phyloP scores from a whole-genome alignment of 2,888 invertebrate genomes.

The Sminthurides aquaticus region DNA sequence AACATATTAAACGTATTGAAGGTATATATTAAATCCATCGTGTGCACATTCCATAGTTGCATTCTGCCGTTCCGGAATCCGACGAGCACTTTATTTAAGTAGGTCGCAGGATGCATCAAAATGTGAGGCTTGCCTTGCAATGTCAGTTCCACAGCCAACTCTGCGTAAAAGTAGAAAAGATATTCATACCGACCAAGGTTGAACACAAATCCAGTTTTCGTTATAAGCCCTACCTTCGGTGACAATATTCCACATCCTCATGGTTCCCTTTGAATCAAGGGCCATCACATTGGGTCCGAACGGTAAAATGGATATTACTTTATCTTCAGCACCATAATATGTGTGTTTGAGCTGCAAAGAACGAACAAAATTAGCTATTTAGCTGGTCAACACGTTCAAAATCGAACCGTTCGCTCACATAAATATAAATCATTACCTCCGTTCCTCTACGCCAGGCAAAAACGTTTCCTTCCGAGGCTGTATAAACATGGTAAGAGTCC shows the following conservation, averaged over 20 bases:
- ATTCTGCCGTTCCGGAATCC: constrained; percentile 76
- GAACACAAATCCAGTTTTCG: background rate
- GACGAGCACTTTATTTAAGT: constrained; percentile 84
- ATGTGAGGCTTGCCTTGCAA: constrained; percentile 65
- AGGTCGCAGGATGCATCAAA: constrained; percentile 86
- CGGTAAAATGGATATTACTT: constrained; percentile 70
- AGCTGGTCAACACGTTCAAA: constrained; percentile 17
- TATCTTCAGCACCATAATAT: constrained; percentile 65
- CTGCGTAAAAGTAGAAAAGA: constrained; percentile 38
- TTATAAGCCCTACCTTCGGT: constrained; percentile 56
- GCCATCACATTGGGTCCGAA: constrained; percentile 81
- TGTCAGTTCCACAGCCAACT: constrained; percentile 45
- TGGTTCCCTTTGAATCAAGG: constrained; percentile 65
- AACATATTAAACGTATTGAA: constrained; percentile 66
- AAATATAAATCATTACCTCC: too few relatives aligned
- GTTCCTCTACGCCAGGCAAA: constrained; percentile 83
- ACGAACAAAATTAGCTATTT: constrained; percentile 9
- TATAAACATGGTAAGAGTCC: constrained; percentile 69
- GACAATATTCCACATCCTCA: constrained; percentile 80
- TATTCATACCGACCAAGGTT: background rate
- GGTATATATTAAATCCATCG: constrained; percentile 64
- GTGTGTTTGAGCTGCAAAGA: constrained; percentile 60
- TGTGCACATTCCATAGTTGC: constrained; percentile 84
- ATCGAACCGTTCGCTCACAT: constrained; percentile 1
- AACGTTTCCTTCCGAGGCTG: constrained; percentile 66